Evolutionary conservation across 2,888 invertebrate species (phyloP), one percentile per base, ranked within the genome.

Genomic region (Ethmia dodecea): DNA sequence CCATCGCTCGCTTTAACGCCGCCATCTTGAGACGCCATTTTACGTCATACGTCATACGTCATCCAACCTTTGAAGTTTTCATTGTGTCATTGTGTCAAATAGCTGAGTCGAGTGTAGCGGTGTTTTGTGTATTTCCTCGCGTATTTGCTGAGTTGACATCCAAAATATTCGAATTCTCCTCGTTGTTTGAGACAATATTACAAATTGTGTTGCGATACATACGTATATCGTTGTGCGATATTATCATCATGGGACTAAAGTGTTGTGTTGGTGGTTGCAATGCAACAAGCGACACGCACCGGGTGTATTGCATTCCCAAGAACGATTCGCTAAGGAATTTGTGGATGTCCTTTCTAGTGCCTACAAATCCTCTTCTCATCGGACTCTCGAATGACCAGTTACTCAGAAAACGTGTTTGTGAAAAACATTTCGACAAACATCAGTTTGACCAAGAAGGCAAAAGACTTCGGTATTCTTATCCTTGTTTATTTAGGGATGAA

Each of bases 251-350:
- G 22, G n/a, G n/a, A 22, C 8, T n/a, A n/a, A 46, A 41, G 33
- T 49, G 49, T 38, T 46, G 43, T 43, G 46, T 49, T 20, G 38
- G 31, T 22, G 45, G 39, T 40, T 49, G 46, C 31, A 29, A 13
- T 30, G 33, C 47, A 31, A 45, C 41, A 6, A 49, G 35, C 32
- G 30, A 35, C 5, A 42, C 45, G 1, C 42, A 45, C 11, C 36
- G 32, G 8, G 35, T 50, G 5, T 47, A 39, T 40, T 22, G 16
- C 13, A 24, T 50, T 5, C 50, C 50, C 12, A 37, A 18, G 20
- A 40, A 43, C 18, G 43, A 46, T 35, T 18, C 36, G 11, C 32
- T 45, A 12, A 34, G 44, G 22, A 42, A 35, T 13, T 36, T 47
- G 33, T 50, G 45, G 47, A 27, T 50, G 35, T 38, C 41, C 6